Evolutionary conservation across 2,888 invertebrate species (phyloP), one percentile per base, ranked within the genome.

Genomic region (Buathra laborator): DNA sequence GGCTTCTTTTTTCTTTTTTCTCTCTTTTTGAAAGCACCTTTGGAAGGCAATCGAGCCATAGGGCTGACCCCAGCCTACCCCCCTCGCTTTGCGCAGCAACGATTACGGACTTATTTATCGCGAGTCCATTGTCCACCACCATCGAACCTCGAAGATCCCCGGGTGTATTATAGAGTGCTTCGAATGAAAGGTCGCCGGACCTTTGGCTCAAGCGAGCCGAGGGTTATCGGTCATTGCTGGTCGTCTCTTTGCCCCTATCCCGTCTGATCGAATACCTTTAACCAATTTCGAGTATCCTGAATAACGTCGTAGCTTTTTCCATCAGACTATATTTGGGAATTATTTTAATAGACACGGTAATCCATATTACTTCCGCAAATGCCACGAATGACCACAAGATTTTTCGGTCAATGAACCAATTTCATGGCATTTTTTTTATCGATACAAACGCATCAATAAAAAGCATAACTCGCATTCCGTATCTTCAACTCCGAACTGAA

Each of bases 81-180:
- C 48, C 16, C 85, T 82, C 84, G 87, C 88, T 82, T 88, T 72
- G 86, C 87, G 86, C 88, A 87, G 88, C 88, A 88, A 86, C 88
- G 90, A 91, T 91, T 89, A 89, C 90, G 85, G 89, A 89, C 88
- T 90, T 90, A 89, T 90, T 90, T 90, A 90, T 90, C 89, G 87
- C 83, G 70, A 59, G 82, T 68, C 66, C 72, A 62, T 74, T 59
- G 76, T 81, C 67, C 72, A 32, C 67, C 84, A 82, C 86, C 85
- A 82, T 79, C 87, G 84, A 81, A 43, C 79, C 67, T 70, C 44
- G 43, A 76, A 82, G 71, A 82, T 79, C 66, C 64, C 37, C 74
- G 56, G 75, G 80, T 29, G 59, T 59, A 75, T 74, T 64, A 78
- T 77, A 74, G 67, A 83, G 86, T 84, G 76, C 85, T 81, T 66